Evolutionary conservation across 2,113 vertebrate genomes (phyloP).

Genomic region (Neolamprologus modestus): DNA sequence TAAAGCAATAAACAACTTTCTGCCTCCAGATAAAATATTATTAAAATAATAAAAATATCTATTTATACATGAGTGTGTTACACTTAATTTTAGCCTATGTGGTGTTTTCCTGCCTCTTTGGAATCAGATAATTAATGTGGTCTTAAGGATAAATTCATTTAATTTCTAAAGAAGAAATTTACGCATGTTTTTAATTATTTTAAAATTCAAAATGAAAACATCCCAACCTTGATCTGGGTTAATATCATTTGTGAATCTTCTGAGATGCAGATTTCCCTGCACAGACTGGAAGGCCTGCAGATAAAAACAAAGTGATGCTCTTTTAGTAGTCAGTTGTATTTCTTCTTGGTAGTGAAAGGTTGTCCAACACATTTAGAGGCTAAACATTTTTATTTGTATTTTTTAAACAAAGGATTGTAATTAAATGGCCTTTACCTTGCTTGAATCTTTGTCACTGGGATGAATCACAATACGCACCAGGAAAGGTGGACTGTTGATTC

Average conservation of each 20-base stretch:
- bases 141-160: not conserved
- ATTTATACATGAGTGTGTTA: not conserved
- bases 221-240: constrained; percentile 17
- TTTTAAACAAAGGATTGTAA: fast-evolving
- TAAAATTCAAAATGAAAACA: not conserved
- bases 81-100: not conserved
- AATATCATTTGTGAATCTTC: constrained; percentile 25
- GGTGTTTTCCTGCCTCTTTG: not conserved
- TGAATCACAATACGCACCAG: constrained; percentile 42
- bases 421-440: constrained; percentile 21
- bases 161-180: not conserved
- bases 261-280: constrained; percentile 22
- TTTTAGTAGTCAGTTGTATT: not conserved
- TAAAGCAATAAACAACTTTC: not conserved
- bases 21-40: not conserved
- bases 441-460: constrained; percentile 29
- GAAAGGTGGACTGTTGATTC: not conserved
- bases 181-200: not conserved
- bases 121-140: not conserved
- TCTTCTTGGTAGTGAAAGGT: not conserved
- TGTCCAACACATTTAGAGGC: not conserved
- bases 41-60: not conserved
- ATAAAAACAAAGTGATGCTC: not conserved
- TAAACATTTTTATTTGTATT: not conserved
- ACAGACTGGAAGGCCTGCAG: constrained; percentile 38